Evolutionary conservation across 2,888 invertebrate genomes (phyloP), one percentile per base, ranked within the genome.

Genomic region (Archips xylosteana): DNA sequence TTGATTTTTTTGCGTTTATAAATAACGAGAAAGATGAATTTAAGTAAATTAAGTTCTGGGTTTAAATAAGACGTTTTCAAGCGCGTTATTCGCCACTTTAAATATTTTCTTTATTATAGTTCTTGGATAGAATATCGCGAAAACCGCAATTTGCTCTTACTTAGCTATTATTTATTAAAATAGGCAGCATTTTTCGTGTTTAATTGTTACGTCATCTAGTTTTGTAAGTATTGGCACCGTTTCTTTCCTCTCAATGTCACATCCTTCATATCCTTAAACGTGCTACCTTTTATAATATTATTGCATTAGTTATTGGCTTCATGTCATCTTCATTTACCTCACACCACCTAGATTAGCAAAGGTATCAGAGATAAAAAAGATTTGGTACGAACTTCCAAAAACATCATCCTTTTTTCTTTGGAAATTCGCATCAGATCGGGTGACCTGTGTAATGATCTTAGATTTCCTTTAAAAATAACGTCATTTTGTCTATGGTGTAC

Each of bases 401-500:
- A 2, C 23, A 23, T 23, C 23, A 15, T 13, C 8, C 3, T 3
- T 23, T 9, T 75, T 47, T 60, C 39, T 80, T 82, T 76, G 78
- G 78, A 77, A 80, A 78, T 84, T 78, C 75, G 75, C 82, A 76
- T 75, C 75, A 82, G 81, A 80, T 78, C 77, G 82, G 87, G 87
- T 88, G 83, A 84, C 74, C 77, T 85, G 84, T 86, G 75, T 83
- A 84, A 78, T 82, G 81, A 82, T 85, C 42, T 63, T 74, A 71
- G 49, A 69, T 63, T 36, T 68, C 63, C 74, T 75, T 75, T 78
- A 78, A 83, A 84, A 81, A 83, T 87, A 88, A 86, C 85, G 84
- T 91, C 89, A 90, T 91, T 15, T 74, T 87, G 83, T 89, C 74
- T 88, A 89, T 88, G 92, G 92, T 92, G 88, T 89, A 87, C 87